These are phyloP conservation scores for Ptilorrhoa leucosticta DNA, from an alignment of 2,113 vertebrate species.

Conservation along the genomic window DNA sequence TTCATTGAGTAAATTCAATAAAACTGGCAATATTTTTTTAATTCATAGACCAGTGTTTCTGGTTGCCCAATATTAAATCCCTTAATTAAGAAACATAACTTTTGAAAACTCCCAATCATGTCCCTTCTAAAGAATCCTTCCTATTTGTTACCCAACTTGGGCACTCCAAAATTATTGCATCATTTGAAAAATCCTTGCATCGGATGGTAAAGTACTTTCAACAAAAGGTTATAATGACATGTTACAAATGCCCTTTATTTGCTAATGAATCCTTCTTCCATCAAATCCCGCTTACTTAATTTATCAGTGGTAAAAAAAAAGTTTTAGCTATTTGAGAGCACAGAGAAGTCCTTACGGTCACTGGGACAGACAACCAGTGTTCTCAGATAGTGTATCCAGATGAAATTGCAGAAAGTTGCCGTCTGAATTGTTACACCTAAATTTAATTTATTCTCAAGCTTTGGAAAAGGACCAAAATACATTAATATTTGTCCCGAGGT, in stretches of 20 bases:
- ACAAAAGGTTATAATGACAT: not conserved
- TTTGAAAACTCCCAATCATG: not conserved
- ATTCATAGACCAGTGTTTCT: not conserved
- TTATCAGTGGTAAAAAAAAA: not conserved
- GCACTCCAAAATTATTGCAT: not conserved
- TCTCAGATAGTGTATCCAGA: not conserved
- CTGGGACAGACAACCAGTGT: not conserved
- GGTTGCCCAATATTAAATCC: not conserved
- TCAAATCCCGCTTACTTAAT: not conserved
- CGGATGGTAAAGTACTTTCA: not conserved
- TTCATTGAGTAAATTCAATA: not conserved
- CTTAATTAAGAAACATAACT: not conserved
- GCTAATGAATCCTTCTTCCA: not conserved
- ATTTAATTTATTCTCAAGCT: not conserved
- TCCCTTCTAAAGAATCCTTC: not conserved
- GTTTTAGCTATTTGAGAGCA: not conserved
- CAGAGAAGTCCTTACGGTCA: not conserved
- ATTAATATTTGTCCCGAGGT: not conserved
- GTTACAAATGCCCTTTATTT: not conserved
- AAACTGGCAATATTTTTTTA: not conserved
- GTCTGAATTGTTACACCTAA: not conserved
- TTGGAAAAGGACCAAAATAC: not conserved
- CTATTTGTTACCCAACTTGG: not conserved
- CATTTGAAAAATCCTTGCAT: not conserved
- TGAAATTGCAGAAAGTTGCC: not conserved